A percentile compares a stretch with the other conserved stretches of the same genome.
Evolutionary conservation across 2,113 vertebrate genomes (phyloP).

Genomic region (Microcebus ravelobensis): DNA sequence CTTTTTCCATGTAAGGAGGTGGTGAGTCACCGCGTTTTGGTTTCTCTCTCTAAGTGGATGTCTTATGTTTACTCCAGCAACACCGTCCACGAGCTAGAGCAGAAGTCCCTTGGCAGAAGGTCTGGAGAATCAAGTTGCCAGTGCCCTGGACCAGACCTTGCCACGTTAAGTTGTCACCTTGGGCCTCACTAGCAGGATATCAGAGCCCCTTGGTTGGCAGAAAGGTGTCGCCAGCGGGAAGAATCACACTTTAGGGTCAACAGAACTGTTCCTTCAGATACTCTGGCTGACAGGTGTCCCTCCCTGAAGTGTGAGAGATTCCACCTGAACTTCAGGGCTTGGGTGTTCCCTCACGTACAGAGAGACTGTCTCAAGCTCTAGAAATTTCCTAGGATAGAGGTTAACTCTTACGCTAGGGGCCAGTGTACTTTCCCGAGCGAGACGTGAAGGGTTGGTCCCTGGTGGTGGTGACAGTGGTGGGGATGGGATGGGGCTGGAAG

Average conservation of each 20-base stretch:
- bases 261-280: not conserved
- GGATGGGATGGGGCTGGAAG: not conserved
- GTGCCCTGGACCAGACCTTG: not conserved
- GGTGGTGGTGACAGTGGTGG: rapidly evolving
- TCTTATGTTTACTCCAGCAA: not conserved
- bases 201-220: not conserved
- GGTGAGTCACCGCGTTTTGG: not conserved
- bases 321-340: not conserved
- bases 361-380: not conserved
- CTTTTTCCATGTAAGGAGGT: not conserved
- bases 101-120: not conserved
- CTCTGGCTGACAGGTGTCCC: not conserved
- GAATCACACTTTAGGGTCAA: not conserved
- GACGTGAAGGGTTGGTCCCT: not conserved
- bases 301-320: not conserved
- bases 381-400: not conserved
- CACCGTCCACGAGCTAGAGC: not conserved
- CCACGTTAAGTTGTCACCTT: not conserved
- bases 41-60: not conserved
- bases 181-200: not conserved
- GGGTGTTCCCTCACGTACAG: not conserved
- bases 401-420: not conserved
- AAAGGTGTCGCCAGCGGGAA: not conserved
- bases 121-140: not conserved
- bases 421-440: not conserved